A percentile compares a stretch with the other conserved stretches of the same genome.
These are phyloP conservation scores for Macrotrachela quadricornifera DNA, from an alignment of 1,140 invertebrate genomes.

Conservation along the genomic window DNA sequence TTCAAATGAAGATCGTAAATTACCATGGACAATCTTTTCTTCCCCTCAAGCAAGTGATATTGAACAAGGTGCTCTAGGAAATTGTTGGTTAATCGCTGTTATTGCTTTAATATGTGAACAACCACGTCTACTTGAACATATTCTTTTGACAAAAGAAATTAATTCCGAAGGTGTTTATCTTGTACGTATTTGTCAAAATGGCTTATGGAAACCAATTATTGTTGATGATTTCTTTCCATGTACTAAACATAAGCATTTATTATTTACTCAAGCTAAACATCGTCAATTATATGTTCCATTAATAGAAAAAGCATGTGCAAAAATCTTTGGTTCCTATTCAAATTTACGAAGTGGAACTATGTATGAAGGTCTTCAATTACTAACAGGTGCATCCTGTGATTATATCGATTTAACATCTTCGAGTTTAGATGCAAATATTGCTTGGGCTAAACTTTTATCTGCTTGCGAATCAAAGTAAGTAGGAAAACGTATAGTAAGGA, in stretches of 20 bases:
- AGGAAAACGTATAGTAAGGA: too few species aligned
- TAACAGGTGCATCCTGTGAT: conserved; percentile 49
- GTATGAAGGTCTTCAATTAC: conserved; percentile 74
- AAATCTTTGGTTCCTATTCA: conserved; percentile 88
- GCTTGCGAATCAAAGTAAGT: too few species aligned
- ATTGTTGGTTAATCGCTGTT: conserved; percentile 34
- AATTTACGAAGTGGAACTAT: conserved; percentile 75
- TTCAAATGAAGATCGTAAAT: too few species aligned
- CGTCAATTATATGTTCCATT: conserved; percentile 92
- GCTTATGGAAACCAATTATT: conserved; percentile 76
- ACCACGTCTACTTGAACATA: conserved; percentile 68
- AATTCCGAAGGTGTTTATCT: conserved; percentile 76
- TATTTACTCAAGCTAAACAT: conserved; percentile 88
- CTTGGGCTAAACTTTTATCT: too few species aligned
- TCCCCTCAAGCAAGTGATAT: conserved; percentile 4
- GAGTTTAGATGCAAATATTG: too few species aligned
- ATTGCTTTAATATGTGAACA: conserved; percentile 77
- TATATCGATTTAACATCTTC: conserved; percentile 3
- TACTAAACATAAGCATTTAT: conserved; percentile 65
- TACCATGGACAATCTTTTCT: conserved; percentile 5
- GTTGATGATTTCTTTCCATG: conserved; percentile 89
- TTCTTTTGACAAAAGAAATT: conserved; percentile 65
- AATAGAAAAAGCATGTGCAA: conserved; percentile 93
- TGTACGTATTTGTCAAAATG: conserved; percentile 60
- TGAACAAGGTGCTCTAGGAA: conserved; percentile 5